A percentile compares a stretch with the other conserved stretches of the same genome.
These are phyloP conservation scores for Hyppa rectilinea DNA, from an alignment of 2,888 invertebrate genomes.

Conservation along the genomic window DNA sequence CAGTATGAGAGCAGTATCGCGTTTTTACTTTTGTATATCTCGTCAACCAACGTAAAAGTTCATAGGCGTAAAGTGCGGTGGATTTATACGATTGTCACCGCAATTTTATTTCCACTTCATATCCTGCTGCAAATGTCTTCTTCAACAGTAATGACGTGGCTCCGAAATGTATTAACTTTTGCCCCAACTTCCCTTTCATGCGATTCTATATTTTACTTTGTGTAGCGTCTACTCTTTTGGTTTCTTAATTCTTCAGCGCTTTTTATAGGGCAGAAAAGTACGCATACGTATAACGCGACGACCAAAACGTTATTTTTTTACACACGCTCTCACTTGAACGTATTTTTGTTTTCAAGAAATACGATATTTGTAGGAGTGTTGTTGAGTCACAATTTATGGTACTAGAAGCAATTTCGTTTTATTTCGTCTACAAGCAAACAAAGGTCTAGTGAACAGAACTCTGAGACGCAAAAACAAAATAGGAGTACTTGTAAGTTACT, in stretches of 20 bases:
- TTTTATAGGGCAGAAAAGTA: conserved; percentile 18
- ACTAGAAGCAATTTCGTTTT: conserved; percentile 53
- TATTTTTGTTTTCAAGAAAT: conserved; percentile 50
- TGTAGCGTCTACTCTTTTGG: conserved; percentile 25
- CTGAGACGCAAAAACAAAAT: conserved; percentile 33
- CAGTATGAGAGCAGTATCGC: conserved; percentile 66
- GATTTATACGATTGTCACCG: conserved; percentile 64
- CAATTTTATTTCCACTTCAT: conserved; percentile 68
- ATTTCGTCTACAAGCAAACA: conserved; percentile 50
- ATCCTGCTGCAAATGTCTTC: conserved; percentile 61
- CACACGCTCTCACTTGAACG: conserved; percentile 9
- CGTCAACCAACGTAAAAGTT: conserved; percentile 46
- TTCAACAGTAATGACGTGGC: conserved; percentile 55
- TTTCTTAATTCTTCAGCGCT: conserved; percentile 40
- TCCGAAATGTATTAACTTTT: conserved; percentile 60
- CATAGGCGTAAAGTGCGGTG: conserved; percentile 47
- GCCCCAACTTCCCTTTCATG: conserved; percentile 32
- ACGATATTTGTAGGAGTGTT: conserved; percentile 48
- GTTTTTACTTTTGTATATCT: conserved; percentile 65
- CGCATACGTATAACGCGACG: conserved; percentile 1
- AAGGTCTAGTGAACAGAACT: conserved; percentile 28
- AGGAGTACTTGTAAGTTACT: conserved; percentile 20
- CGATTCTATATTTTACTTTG: conserved; percentile 55
- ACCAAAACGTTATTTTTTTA: conserved; percentile 31
- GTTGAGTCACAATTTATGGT: conserved; percentile 51